Evolutionary conservation across 2,113 vertebrate species (phyloP), one percentile per base, ranked within the genome.

Genomic region (Gopherus evgoodei): DNA sequence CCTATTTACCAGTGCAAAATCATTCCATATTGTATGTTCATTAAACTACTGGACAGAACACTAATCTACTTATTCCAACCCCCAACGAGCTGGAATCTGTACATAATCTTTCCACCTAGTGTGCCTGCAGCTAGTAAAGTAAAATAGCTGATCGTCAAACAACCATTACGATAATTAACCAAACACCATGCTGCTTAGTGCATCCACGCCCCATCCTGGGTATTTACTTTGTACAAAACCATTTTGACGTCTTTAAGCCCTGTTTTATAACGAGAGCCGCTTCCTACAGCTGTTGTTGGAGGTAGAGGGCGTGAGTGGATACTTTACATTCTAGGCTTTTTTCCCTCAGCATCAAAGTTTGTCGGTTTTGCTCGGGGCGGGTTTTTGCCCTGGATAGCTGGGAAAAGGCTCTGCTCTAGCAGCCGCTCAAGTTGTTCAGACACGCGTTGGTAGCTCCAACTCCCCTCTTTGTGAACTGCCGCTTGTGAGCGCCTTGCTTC

Each of bases 331-430:
- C 35, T 59, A n/a, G 82, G 42, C 87, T n/a, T 89, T 84, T 44
- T 5, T 62, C 57, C 79, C 38, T 62, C 21, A 10, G 35, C 89
- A 91, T 95, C 95, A 95, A 95, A 88, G 57, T 5, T 11, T 11
- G 91, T 86, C 86, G 90, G 90, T 90, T 95, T 95, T 50, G 95
- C 96, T 88, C 76, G 56, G 24, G 88, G 95, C 94, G 38, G 72
- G 35, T 69, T 91, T 93, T 94, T 75, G 94, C 89, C 94, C 86
- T 91, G 86, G 59, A 75, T 81, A 90, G 83, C 93, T 21, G 62
- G 79, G 84, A 50, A 54, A 47, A 87, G 65, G 86, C 93, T 53
- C 53, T n/a, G 50, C 50, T 42, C 22, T 81, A 29, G 80, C 86
- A 83, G 75, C 90, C 56, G 75, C 86, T 57, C 54, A 24, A 44